Percentiles rank a stretch among this genome's conserved stretches.
Conservation (phyloP, 2,888 invertebrate species). For the Spialia ferax region DNA sequence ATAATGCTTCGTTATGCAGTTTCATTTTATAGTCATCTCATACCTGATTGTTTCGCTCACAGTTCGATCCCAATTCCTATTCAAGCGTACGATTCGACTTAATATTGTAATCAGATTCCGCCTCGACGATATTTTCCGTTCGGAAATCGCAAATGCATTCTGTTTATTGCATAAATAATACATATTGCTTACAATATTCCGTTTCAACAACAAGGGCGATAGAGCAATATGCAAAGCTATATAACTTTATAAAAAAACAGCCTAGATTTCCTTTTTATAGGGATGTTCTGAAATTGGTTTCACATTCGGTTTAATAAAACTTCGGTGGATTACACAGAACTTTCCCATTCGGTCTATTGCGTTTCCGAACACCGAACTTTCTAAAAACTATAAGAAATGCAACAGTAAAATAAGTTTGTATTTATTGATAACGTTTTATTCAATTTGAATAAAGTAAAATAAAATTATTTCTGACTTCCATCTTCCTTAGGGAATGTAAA, state of each 20-base stretch:
- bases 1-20: constrained; percentile 11
- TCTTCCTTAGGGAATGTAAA: too few species aligned
- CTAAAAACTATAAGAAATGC: too few species aligned
- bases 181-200: background rate
- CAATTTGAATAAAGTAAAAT: too few species aligned
- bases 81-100: constrained; percentile 24
- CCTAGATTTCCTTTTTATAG: background rate
- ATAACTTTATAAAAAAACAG: constrained; percentile 11
- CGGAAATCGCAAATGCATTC: constrained; percentile 26
- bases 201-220: background rate
- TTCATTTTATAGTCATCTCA: constrained; percentile 25
- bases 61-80: constrained; percentile 17
- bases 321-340: too few species aligned
- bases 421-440: too few species aligned
- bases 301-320: too few species aligned
- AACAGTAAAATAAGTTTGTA: too few species aligned
- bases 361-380: too few species aligned
- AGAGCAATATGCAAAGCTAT: background rate
- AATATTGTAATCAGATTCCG: constrained; percentile 27
- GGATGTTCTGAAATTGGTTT: too few species aligned
- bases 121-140: constrained; percentile 1
- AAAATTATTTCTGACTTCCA: too few species aligned
- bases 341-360: too few species aligned
- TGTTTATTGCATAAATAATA: constrained; percentile 36
- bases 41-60: constrained; percentile 7